Conservation (phyloP, 2,113 vertebrate species). For the Quiscalus mexicanus region DNA sequence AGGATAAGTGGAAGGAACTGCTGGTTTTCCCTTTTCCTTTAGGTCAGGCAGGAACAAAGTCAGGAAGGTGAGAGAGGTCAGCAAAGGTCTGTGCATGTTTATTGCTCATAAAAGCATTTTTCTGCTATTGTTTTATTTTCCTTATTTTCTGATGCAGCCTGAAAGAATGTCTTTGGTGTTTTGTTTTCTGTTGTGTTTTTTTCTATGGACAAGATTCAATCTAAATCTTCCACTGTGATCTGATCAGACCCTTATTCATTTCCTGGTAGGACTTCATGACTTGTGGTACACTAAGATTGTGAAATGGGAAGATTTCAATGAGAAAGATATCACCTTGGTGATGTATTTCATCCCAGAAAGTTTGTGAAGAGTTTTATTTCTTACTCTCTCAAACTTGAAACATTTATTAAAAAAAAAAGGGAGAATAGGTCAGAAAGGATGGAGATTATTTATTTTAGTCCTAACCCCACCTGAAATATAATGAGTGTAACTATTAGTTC, state of each 20-base stretch:
- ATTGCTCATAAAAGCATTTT: background rate
- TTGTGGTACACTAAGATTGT: background rate
- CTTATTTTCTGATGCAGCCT: background rate
- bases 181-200: background rate
- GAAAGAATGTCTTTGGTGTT: background rate
- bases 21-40: background rate
- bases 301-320: background rate
- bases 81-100: background rate
- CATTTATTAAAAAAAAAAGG: background rate
- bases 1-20: background rate
- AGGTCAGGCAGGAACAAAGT: slow-evolving; percentile 1
- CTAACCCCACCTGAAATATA: background rate
- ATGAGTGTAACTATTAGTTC: background rate
- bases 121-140: background rate
- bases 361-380: background rate
- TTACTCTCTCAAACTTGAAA: background rate
- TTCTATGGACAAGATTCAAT: background rate
- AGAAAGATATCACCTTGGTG: background rate
- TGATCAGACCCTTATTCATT: background rate
- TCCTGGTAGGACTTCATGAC: background rate
- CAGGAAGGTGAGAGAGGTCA: slow-evolving; percentile 14
- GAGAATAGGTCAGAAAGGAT: background rate
- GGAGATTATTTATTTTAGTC: background rate
- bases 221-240: background rate
- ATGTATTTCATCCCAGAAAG: background rate